These are phyloP conservation scores for Oncorhynchus mykiss DNA, from an alignment of 2,113 vertebrate species.

Conservation along the genomic window DNA sequence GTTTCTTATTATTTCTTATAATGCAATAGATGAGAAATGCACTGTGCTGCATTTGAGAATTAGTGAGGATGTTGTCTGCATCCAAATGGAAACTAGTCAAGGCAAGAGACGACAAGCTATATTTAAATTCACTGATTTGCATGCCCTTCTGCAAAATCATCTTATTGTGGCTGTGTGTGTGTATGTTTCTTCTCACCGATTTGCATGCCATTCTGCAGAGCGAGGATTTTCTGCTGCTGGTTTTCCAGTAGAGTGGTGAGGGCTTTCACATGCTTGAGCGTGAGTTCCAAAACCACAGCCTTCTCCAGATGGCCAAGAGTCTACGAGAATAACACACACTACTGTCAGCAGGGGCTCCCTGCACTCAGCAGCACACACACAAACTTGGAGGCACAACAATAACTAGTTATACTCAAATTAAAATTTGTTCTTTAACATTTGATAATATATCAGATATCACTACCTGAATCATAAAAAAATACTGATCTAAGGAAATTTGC, in stretches of 20 bases:
- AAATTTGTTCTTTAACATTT: too few species aligned
- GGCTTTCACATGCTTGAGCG: constrained; percentile 94
- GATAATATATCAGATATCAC: not conserved
- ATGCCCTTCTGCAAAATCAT: not conserved
- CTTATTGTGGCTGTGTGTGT: not conserved
- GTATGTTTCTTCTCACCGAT: constrained; percentile 55
- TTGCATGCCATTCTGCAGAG: constrained; percentile 89
- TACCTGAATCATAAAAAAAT: too few species aligned
- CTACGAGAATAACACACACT: constrained; percentile 67
- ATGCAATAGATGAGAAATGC: too few species aligned
- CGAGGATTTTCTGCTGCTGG: constrained; percentile 94
- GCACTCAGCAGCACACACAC: not conserved
- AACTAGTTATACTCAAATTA: too few species aligned
- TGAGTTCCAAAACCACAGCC: constrained; percentile 96
- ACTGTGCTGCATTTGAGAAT: not conserved
- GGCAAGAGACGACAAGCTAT: not conserved
- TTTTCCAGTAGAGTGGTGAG: constrained; percentile 91
- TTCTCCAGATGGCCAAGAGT: constrained; percentile 98
- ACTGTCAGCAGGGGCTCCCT: constrained; percentile 46
- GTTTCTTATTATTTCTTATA: not conserved
- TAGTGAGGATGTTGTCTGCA: not conserved
- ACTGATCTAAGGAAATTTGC: not conserved
- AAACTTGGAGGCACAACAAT: not conserved
- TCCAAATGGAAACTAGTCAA: not conserved
- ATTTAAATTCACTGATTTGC: constrained; percentile 64